A percentile compares a stretch with the other conserved stretches of the same genome.
Evolutionary conservation across 2,113 vertebrate genomes (phyloP).

Genomic region (Oncorhynchus tshawytscha): DNA sequence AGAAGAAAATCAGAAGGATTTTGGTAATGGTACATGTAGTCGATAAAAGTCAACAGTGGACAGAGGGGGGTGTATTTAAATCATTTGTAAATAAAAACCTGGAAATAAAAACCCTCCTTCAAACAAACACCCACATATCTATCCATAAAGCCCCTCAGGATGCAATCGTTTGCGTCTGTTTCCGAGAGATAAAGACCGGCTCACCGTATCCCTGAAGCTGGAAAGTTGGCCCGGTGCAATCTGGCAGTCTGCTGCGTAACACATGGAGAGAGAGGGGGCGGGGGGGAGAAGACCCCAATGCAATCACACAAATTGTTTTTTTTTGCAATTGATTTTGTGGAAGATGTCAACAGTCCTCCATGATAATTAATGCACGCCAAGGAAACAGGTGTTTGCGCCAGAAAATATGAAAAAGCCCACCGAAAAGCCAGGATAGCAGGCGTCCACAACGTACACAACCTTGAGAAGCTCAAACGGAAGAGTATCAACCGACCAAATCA

Average conservation of each 20-base stretch:
- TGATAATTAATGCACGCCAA: neutral
- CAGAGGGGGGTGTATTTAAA: conserved; percentile 31
- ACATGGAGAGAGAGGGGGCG: conserved; percentile 8
- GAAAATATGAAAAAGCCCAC: neutral
- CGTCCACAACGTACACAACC: neutral
- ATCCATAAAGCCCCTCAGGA: conserved; percentile 51
- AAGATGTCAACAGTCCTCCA: neutral
- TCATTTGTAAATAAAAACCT: conserved; percentile 48
- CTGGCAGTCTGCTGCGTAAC: conserved; percentile 42
- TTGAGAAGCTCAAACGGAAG: neutral
- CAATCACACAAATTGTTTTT: neutral
- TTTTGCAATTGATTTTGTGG: neutral
- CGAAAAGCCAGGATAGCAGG: neutral
- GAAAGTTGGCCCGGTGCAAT: conserved; percentile 57
- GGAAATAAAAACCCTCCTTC: conserved; percentile 33
- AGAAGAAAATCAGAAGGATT: conserved; percentile 8
- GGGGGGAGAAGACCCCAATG: neutral
- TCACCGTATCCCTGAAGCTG: conserved; percentile 45
- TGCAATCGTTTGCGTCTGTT: conserved; percentile 60
- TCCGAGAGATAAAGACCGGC: conserved; percentile 60
- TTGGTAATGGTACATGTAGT: neutral
- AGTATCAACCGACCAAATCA: neutral
- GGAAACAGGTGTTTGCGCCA: neutral
- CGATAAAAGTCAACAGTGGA: conserved; percentile 11
- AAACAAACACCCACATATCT: conserved; percentile 57